Evolutionary conservation across 2,888 invertebrate genomes (phyloP).

Genomic region (Stramonita haemastoma): DNA sequence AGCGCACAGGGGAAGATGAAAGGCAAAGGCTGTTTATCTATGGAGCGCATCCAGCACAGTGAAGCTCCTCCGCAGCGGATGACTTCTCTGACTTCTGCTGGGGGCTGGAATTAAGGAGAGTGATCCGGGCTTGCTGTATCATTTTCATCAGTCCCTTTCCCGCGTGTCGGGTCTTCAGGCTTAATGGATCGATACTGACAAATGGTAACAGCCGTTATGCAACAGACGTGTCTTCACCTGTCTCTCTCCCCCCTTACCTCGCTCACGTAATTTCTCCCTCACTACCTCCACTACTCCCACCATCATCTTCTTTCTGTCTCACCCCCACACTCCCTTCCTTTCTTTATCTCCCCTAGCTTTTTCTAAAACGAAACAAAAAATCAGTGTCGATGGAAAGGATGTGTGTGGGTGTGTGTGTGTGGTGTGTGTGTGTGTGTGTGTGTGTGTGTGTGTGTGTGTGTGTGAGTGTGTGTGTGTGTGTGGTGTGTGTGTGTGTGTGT

Average conservation of each 20-base stretch:
- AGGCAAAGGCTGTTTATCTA: conserved; percentile 44
- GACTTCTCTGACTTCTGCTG: not conserved
- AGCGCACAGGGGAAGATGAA: conserved; percentile 41
- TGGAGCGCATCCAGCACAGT: conserved; percentile 32
- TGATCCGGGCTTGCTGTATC: not conserved
- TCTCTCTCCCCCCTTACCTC: no score
- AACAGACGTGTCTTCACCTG: not conserved
- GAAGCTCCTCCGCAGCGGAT: not conserved
- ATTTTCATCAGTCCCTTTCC: not conserved
- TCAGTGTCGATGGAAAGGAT: not conserved
- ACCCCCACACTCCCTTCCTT: no score
- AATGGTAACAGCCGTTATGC: not conserved
- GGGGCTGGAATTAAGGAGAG: not conserved
- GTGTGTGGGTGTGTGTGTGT: not conserved
- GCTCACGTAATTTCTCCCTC: no score
- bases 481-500: no score
- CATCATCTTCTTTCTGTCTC: no score
- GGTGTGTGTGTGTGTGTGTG: not conserved
- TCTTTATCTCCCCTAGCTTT: no score
- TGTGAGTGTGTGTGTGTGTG: not conserved
- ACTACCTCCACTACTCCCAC: no score
- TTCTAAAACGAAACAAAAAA: no score
- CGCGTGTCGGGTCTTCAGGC: not conserved
- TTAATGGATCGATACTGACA: conserved; percentile 28
- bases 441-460: not conserved